A percentile compares a stretch with the other conserved stretches of the same genome.
phyloP scores from a whole-genome alignment of 2,113 vertebrate genomes.

The Strix aluco region DNA sequence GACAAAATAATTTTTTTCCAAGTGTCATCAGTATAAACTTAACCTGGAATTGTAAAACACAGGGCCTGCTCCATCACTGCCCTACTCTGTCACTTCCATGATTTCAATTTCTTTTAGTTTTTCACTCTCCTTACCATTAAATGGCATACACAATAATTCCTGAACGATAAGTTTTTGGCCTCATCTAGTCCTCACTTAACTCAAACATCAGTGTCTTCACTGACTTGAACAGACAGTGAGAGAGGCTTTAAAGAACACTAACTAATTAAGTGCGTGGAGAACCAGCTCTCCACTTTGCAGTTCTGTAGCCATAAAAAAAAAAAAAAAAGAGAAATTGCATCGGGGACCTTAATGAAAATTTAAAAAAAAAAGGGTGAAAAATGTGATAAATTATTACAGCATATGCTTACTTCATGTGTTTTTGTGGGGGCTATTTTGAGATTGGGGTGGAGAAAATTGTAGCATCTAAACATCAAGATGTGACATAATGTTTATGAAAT shows the following conservation, averaged over 20 bases:
- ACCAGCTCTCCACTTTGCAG: not conserved
- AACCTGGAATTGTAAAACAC: not conserved
- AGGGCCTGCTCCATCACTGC: not conserved
- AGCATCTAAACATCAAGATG: not conserved
- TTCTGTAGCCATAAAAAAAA: not conserved
- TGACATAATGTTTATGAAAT: not conserved
- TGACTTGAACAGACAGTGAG: not conserved
- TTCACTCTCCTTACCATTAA: not conserved
- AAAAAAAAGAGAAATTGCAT: not conserved
- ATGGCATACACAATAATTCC: not conserved
- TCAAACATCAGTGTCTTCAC: not conserved
- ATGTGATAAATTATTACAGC: not conserved
- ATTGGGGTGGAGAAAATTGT: not conserved
- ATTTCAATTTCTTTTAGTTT: not conserved
- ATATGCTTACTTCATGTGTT: not conserved
- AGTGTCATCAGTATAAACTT: not conserved
- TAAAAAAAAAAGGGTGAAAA: not conserved
- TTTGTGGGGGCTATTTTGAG: not conserved
- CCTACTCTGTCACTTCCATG: not conserved
- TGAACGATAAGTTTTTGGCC: not conserved
- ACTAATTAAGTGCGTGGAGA: not conserved
- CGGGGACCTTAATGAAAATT: not conserved
- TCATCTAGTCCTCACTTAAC: not conserved
- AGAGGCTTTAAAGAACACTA: not conserved
- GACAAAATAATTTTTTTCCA: not conserved